phyloP scores from a whole-genome alignment of 2,888 invertebrate species.

The Linhomoeus sp. region DNA sequence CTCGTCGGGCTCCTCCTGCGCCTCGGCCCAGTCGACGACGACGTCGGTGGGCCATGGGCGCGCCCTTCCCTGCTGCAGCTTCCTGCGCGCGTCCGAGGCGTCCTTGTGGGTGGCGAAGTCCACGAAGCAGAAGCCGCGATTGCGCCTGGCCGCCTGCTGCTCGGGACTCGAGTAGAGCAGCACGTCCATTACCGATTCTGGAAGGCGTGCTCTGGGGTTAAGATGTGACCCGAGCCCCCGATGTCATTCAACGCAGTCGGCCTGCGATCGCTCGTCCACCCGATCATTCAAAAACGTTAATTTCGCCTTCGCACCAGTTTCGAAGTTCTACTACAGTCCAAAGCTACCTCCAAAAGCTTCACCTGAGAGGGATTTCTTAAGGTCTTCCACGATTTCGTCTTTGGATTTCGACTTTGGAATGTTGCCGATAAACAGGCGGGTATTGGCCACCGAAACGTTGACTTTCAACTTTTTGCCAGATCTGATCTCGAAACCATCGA shows the following conservation, averaged over 20 bases:
- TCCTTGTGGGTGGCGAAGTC: slow-evolving; percentile 99
- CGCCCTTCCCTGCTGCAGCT: slow-evolving; percentile 66
- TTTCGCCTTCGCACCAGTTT: too few relatives aligned
- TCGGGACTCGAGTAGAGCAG: slow-evolving; percentile 93
- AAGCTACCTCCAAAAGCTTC: too few relatives aligned
- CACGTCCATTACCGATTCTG: slow-evolving; percentile 93
- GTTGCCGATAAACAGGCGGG: slow-evolving; percentile 99
- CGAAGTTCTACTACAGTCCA: too few relatives aligned
- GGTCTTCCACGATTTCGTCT: slow-evolving; percentile 99
- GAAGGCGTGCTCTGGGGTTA: too few relatives aligned
- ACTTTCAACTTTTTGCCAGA: slow-evolving; percentile 99
- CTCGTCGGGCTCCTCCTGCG: slow-evolving; percentile 95
- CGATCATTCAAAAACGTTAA: too few relatives aligned
- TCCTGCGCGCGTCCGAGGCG: slow-evolving; percentile 87
- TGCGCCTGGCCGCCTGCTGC: slow-evolving; percentile 86
- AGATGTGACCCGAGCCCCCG: too few relatives aligned
- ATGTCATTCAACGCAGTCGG: too few relatives aligned
- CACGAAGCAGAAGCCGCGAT: slow-evolving; percentile 97
- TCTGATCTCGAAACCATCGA: slow-evolving; percentile 99
- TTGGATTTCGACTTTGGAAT: slow-evolving; percentile 99
- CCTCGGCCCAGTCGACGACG: slow-evolving; percentile 99
- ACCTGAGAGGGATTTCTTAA: slow-evolving; percentile 99
- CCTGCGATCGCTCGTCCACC: too few relatives aligned
- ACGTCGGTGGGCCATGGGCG: slow-evolving; percentile 99
- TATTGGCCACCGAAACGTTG: slow-evolving; percentile 99